Evolutionary conservation across 2,113 vertebrate species (phyloP), one percentile per base, ranked within the genome.

Genomic region (Syngnathus scovelli): DNA sequence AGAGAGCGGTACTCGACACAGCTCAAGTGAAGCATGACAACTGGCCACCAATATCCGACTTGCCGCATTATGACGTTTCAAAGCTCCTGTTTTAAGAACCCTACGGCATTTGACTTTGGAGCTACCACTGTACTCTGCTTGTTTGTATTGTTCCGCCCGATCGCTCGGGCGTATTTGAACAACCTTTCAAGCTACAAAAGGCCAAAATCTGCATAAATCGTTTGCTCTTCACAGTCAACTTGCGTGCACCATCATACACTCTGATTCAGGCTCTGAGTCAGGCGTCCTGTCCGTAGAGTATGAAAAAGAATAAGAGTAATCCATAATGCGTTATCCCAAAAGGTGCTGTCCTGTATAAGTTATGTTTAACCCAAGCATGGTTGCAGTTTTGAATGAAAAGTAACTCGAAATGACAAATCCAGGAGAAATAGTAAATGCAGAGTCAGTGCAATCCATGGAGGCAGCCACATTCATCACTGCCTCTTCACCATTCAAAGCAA

Each of bases 151-250:
- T 78, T 64, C 51, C 36, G 38, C 36, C 11, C 36, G 19, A 38
- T 38, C 8, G 36, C 18, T 60, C 36, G 1, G 11, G 60, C 36
- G 64, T 65, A 67, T 77, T 68, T 68, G 10, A 66, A 59, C 64
- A 61, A 71, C 27, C 55, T 72, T 68, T 79, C 55, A 64, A 67
- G 74, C 6, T 19, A 10, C 13, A 21, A 49, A 81, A 85, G 77
- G 71, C 69, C 67, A 62, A 15, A 27, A 77, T 69, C 75, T 67
- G 71, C 73, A 80, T 81, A 69, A 2, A 73, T 75, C 60, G 71
- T 59, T 73, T 7, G 60, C 66, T 54, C 65, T 52, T 51, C 23
- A 70, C 60, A 59, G 43, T 15, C 66, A 36, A 56, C 13, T 21
- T 36, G 16, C 18, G 61, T 23, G 61, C 66, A 66, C 27, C 61